A percentile compares a stretch with the other conserved stretches of the same genome.
Evolutionary conservation across 2,888 invertebrate genomes (phyloP).

Genomic region (Polietes domitor): DNA sequence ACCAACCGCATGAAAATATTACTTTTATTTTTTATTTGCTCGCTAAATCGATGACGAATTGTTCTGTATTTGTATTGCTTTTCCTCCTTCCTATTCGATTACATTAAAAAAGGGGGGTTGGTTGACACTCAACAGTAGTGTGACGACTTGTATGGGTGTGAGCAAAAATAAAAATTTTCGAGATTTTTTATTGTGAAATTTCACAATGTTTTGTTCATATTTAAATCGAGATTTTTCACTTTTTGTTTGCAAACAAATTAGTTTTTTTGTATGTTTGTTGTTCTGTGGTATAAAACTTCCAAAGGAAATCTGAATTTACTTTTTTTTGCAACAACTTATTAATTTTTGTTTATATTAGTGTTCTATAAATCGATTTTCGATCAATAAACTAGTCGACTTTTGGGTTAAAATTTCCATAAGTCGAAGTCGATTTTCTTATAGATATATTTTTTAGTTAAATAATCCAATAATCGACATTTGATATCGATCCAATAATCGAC

Average conservation of each 20-base stretch:
- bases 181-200: conserved; percentile 40
- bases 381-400: no score
- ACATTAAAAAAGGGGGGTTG: conserved; percentile 42
- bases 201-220: not conserved
- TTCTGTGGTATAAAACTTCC: no score
- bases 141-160: conserved; percentile 37
- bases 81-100: conserved; percentile 46
- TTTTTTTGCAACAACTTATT: no score
- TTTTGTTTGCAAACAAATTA: not conserved
- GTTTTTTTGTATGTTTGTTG: not conserved
- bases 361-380: no score
- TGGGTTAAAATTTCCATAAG: no score
- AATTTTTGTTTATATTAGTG: no score
- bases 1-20: conserved; percentile 1
- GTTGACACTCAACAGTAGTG: conserved; percentile 53
- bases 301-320: no score
- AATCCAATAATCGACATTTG: no score
- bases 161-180: conserved; percentile 37
- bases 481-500: no score
- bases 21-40: conserved; percentile 56
- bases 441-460: no score
- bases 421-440: no score
- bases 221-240: not conserved
- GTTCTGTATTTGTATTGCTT: conserved; percentile 24
- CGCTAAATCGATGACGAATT: conserved; percentile 78